Base-by-base conservation (phyloP, 23 tunicate genomes). In the Styela clava region DNA sequence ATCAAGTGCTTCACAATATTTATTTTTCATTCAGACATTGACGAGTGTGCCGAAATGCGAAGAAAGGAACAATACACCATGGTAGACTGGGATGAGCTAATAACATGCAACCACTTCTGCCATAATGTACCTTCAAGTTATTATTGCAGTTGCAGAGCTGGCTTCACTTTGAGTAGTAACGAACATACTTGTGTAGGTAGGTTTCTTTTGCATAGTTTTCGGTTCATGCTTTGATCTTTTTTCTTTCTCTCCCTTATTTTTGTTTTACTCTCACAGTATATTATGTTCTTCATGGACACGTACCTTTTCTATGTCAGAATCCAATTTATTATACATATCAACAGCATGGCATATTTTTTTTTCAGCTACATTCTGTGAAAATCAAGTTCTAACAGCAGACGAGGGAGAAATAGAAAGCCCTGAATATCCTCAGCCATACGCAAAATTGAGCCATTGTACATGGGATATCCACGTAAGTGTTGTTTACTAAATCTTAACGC, bases 51-150 rank as follows among this genome's bases (percentile, higher is more conserved):
- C 3, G 71, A 70, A 63, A 83, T 91, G 90, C 2, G 33, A 52
- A 1, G 71, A 37, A 36, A 23, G 30, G 87, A 62, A 2, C 37
- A 22, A 0, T 65, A 36, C 1, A 82, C 85, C 2, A 35, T 73
- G 24, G 87, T 82, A 71, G 90, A 81, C 64, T 91, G 97, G 97
- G 97, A 91, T 64, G 87, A 86, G 44, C 36, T 86, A 34, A 31
- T 91, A 2, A 83, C 83, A 52, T 91, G 97, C 82, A 83, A 91
- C 69, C 97, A 91, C 69, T 78, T 68, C 73, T 91, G 97, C 52
- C 56, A 68, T 52, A 91, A 91, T 31, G 78, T 86, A 21, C 97
- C 97, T 0, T 90, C 90, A 20, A 36, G 81, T 37, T 91, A 91
- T 33, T 86, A 86, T 69, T 91, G 97, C 82, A 63, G 82, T 16